Conservation (phyloP, 2,888 invertebrate genomes). For the Philaethria dido region DNA sequence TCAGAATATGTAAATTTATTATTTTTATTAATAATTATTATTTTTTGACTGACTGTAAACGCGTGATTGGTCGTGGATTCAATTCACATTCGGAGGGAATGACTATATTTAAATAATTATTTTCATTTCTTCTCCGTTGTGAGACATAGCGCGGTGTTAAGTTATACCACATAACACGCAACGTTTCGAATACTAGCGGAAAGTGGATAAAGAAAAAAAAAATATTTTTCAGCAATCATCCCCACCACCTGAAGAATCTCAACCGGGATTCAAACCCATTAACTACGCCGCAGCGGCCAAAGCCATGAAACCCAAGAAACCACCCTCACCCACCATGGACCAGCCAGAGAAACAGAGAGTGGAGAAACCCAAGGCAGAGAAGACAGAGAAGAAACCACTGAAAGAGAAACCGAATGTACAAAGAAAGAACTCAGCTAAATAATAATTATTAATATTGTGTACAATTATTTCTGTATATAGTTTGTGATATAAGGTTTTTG, state of each 20-base stretch:
- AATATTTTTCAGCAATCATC: conserved; percentile 43
- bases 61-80: too few species aligned
- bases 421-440: conserved; percentile 73
- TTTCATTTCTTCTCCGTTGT: too few species aligned
- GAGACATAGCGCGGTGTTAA: too few species aligned
- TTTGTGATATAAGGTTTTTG: conserved; percentile 36
- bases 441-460: conserved; percentile 38
- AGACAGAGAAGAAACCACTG: conserved; percentile 44
- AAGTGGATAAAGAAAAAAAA: neutral
- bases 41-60: too few species aligned
- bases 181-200: too few species aligned
- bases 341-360: conserved; percentile 46
- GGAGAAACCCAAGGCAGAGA: conserved; percentile 43
- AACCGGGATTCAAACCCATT: conserved; percentile 65
- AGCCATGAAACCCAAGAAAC: conserved; percentile 71
- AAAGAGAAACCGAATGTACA: conserved; percentile 46
- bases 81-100: too few species aligned
- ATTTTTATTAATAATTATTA: too few species aligned
- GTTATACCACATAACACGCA: too few species aligned
- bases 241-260: conserved; percentile 50
- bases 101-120: too few species aligned
- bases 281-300: conserved; percentile 79
- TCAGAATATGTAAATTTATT: too few species aligned
- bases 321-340: conserved; percentile 52
- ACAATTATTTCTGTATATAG: conserved; percentile 33